These are phyloP conservation scores for Pseudopipra pipra DNA, from an alignment of 2,113 vertebrate species.

Conservation along the genomic window DNA sequence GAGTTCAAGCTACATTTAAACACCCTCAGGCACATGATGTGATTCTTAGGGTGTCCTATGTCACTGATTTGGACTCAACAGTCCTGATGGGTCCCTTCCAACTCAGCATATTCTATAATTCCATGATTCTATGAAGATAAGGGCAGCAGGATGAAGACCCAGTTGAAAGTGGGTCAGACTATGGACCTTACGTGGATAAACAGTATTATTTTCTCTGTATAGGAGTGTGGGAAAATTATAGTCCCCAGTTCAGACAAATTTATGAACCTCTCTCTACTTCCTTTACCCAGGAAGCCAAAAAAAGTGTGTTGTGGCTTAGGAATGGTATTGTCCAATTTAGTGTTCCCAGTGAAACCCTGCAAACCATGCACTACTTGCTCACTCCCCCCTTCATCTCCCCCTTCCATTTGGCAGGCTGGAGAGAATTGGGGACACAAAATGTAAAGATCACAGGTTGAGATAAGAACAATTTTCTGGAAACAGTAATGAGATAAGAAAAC, in stretches of 20 bases:
- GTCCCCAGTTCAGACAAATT: not conserved
- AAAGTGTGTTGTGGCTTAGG: not conserved
- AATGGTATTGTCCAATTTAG: not conserved
- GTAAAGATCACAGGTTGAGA: not conserved
- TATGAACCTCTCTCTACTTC: not conserved
- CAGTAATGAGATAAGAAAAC: not conserved
- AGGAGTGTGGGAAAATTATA: not conserved
- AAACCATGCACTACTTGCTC: not conserved
- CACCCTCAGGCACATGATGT: not conserved
- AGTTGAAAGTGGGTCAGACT: not conserved
- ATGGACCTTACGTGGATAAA: not conserved
- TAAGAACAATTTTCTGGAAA: not conserved
- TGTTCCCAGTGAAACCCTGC: not conserved
- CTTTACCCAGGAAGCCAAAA: not conserved
- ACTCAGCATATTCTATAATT: not conserved
- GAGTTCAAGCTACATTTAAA: not conserved
- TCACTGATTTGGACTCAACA: not conserved
- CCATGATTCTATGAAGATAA: not conserved
- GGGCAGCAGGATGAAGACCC: not conserved
- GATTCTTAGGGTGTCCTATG: not conserved
- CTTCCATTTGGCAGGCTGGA: not conserved
- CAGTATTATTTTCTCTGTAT: not conserved
- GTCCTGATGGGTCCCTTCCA: not conserved
- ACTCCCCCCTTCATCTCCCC: not conserved
- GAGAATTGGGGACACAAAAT: not conserved